Conservation (phyloP, 2,888 invertebrate genomes). For the Rutpela maculata region DNA sequence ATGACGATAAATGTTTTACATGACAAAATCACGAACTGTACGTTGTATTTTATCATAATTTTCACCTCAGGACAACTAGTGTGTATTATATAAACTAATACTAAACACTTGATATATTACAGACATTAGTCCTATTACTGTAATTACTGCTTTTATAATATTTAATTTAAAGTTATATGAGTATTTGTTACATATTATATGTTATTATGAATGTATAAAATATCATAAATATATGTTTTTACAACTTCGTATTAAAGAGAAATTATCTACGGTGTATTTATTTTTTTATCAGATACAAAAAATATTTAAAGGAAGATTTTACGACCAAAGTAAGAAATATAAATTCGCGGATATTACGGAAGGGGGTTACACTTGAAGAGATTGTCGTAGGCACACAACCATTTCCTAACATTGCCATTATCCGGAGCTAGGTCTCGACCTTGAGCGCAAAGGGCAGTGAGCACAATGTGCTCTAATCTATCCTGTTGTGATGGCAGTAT, state of each 20-base stretch:
- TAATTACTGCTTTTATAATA: slow-evolving; percentile 19
- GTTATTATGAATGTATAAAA: slow-evolving; percentile 15
- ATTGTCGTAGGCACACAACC: too few species aligned
- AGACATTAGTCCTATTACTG: slow-evolving; percentile 4
- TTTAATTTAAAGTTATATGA: slow-evolving; percentile 7
- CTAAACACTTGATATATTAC: slow-evolving; percentile 21
- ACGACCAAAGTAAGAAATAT: too few species aligned
- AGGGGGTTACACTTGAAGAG: too few species aligned
- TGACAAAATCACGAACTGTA: slow-evolving; percentile 31
- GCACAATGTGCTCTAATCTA: too few species aligned
- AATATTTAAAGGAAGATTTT: too few species aligned
- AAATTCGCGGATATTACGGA: too few species aligned
- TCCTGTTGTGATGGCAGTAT: too few species aligned
- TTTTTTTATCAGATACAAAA: too few species aligned
- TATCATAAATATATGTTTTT: slow-evolving; percentile 11
- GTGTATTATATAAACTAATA: slow-evolving; percentile 27
- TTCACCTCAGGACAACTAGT: slow-evolving; percentile 23
- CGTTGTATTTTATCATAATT: slow-evolving; percentile 34
- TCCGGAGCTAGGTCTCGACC: too few species aligned
- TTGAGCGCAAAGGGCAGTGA: too few species aligned
- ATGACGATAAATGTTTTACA: slow-evolving; percentile 27
- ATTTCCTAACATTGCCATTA: too few species aligned
- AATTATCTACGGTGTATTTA: neutral
- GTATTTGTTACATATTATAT: neutral
- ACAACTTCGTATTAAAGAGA: neutral